These are phyloP conservation scores for Hylaeus volcanicus DNA, from an alignment of 1,140 invertebrate species.

Conservation along the genomic window DNA sequence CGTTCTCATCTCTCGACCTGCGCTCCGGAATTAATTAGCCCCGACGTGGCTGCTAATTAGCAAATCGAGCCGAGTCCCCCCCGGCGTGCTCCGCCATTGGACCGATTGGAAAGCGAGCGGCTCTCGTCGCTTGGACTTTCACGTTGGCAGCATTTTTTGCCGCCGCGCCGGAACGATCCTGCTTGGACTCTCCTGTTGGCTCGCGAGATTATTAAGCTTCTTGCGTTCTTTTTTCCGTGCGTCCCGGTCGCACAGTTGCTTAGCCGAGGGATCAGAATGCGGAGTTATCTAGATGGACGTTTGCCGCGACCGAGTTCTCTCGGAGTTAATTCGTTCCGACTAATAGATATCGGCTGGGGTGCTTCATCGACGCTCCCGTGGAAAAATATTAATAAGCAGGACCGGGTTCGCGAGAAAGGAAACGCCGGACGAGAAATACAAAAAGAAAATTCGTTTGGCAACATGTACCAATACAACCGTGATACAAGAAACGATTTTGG, in stretches of 20 bases:
- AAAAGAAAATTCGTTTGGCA: too few relatives aligned
- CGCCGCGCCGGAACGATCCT: background rate
- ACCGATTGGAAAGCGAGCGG: conserved; percentile 27
- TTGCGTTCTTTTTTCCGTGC: background rate
- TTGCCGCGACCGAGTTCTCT: conserved; percentile 38
- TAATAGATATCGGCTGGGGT: background rate
- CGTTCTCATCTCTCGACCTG: conserved; percentile 1
- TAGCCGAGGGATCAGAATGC: background rate
- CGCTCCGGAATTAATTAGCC: conserved; percentile 72
- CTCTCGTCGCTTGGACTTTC: conserved; percentile 10
- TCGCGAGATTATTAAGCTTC: background rate
- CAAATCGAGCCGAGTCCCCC: conserved; percentile 61
- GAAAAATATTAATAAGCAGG: conserved; percentile 38
- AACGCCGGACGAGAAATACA: too few relatives aligned
- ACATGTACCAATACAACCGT: too few relatives aligned
- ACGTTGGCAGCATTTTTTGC: conserved; percentile 10
- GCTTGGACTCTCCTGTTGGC: background rate
- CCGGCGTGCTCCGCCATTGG: background rate
- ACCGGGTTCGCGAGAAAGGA: too few relatives aligned
- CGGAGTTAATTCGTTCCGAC: conserved; percentile 31
- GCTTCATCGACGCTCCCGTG: background rate
- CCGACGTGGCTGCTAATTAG: conserved; percentile 71
- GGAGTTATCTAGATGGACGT: conserved; percentile 38
- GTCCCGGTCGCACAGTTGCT: background rate
- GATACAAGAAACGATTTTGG: too few relatives aligned